phyloP scores from a whole-genome alignment of 2,888 invertebrate genomes.

The Drosophila ochracea region DNA sequence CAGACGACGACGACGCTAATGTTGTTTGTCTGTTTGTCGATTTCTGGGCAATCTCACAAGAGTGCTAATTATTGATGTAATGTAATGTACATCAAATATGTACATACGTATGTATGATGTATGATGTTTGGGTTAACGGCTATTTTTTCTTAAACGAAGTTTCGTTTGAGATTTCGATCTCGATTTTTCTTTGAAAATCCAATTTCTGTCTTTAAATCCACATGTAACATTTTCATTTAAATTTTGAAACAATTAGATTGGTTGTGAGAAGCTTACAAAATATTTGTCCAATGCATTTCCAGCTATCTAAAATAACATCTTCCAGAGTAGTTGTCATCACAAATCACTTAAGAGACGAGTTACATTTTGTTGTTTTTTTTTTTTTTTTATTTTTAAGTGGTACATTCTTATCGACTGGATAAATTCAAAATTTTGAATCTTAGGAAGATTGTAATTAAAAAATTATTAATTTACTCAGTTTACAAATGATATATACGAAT shows the following conservation, averaged over 20 bases:
- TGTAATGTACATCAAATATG: conserved; percentile 1
- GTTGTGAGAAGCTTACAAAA: background rate
- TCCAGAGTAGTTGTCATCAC: background rate
- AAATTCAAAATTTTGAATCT: background rate
- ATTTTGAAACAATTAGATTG: background rate
- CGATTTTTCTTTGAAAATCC: no score
- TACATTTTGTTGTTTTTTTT: background rate
- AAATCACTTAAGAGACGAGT: background rate
- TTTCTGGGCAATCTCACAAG: conserved; percentile 20
- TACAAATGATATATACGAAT: background rate
- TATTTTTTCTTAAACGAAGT: background rate
- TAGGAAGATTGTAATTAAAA: background rate
- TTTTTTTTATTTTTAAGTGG: background rate
- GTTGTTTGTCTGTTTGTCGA: conserved; percentile 10
- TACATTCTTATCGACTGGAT: background rate
- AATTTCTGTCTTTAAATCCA: background rate
- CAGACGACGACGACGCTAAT: conserved; percentile 11
- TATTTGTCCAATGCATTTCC: conserved; percentile 4
- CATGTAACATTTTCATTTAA: background rate
- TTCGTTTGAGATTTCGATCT: background rate
- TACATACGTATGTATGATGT: background rate
- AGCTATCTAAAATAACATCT: background rate
- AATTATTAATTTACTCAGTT: background rate
- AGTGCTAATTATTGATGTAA: conserved; percentile 39
- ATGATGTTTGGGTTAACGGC: background rate